phyloP scores from a whole-genome alignment of 2,113 vertebrate genomes.

The Phyllostomus discolor region DNA sequence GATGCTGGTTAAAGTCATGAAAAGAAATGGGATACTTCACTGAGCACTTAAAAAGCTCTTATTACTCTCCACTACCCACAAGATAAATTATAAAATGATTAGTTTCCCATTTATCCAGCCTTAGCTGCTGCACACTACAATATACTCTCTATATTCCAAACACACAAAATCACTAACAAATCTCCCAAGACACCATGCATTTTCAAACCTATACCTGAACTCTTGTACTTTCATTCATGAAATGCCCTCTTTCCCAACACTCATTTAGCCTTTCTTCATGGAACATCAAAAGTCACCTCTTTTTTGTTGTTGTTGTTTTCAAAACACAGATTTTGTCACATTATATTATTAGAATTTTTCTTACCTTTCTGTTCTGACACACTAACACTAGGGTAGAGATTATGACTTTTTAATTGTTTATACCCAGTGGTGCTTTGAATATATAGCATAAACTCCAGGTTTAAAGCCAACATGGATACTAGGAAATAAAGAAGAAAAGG shows the following conservation, averaged over 20 bases:
- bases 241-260: neutral
- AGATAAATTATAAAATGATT: constrained; percentile 32
- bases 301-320: neutral
- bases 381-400: neutral
- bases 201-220: neutral
- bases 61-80: neutral
- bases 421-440: neutral
- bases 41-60: constrained; percentile 13
- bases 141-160: neutral
- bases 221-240: neutral
- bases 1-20: neutral
- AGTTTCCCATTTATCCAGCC: neutral
- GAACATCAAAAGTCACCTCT: neutral
- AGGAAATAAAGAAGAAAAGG: neutral
- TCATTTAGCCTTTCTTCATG: neutral
- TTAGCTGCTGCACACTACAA: neutral
- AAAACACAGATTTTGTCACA: neutral
- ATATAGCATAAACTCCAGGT: neutral
- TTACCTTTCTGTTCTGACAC: neutral
- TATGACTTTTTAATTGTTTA: neutral
- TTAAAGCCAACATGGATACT: neutral
- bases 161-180: neutral
- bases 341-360: neutral
- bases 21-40: constrained; percentile 24
- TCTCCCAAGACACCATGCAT: neutral